phyloP scores from a whole-genome alignment of 2,797 vertebrate genomes.

The Hypotaenidia philippensis region DNA sequence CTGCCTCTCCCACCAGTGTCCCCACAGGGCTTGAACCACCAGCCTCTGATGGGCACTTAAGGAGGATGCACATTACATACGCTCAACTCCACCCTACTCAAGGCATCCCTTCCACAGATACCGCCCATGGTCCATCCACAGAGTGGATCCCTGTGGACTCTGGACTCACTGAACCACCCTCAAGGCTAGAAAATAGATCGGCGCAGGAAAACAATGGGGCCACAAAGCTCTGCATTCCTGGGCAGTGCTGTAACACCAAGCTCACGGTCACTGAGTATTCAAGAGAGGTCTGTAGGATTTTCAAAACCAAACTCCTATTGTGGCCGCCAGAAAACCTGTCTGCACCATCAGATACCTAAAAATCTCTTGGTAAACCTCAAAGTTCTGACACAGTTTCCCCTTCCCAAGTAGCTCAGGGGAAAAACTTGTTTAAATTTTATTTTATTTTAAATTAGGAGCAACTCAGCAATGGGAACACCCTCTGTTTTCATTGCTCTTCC shows the following conservation, averaged over 20 bases:
- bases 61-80: rapidly evolving
- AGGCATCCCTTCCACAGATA: neutral
- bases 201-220: neutral
- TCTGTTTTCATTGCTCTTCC: neutral
- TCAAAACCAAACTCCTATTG: neutral
- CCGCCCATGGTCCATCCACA: rapidly evolving
- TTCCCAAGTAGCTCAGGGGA: neutral
- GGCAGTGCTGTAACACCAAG: neutral
- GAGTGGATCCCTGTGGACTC: neutral
- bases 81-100: rapidly evolving
- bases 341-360: neutral
- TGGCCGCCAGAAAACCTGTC: neutral
- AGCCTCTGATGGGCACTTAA: neutral
- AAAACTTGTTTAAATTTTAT: neutral
- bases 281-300: slow-evolving; percentile 1
- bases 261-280: neutral
- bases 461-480: neutral
- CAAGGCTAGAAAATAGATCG: neutral
- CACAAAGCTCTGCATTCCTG: slow-evolving; percentile 39
- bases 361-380: neutral
- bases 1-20: neutral
- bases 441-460: neutral
- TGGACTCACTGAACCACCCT: neutral
- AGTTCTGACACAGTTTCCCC: neutral
- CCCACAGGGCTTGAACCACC: neutral